Evolutionary conservation across 2,888 invertebrate species (phyloP).

Genomic region (Epinotia ramella): DNA sequence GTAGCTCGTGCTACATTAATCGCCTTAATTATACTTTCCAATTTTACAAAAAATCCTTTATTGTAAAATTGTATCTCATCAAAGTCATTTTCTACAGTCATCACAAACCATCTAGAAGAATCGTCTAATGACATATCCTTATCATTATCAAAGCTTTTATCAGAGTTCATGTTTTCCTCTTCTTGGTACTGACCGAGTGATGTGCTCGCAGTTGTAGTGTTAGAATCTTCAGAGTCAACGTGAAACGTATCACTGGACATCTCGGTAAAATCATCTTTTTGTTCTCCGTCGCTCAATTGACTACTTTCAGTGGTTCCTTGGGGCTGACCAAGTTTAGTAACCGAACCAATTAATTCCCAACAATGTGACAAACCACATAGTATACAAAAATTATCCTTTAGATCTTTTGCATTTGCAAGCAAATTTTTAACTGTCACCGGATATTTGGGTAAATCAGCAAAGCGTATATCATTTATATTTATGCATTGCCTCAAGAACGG

Average conservation of each 20-base stretch:
- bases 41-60: slow-evolving; percentile 82
- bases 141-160: slow-evolving; percentile 4
- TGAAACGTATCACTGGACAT: background rate
- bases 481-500: slow-evolving; percentile 67
- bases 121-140: slow-evolving; percentile 50
- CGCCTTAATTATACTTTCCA: slow-evolving; percentile 79
- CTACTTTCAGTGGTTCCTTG: slow-evolving; percentile 45
- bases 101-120: slow-evolving; percentile 83
- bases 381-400: slow-evolving; percentile 74
- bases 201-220: slow-evolving; percentile 3
- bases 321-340: slow-evolving; percentile 62
- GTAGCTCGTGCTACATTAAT: slow-evolving; percentile 77
- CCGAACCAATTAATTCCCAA: slow-evolving; percentile 77
- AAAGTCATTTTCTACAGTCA: slow-evolving; percentile 84
- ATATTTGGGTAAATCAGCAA: slow-evolving; percentile 69
- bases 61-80: slow-evolving; percentile 79
- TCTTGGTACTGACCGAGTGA: background rate
- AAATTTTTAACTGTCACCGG: slow-evolving; percentile 73
- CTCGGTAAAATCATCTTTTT: slow-evolving; percentile 25
- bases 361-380: slow-evolving; percentile 71
- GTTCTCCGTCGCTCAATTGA: slow-evolving; percentile 32
- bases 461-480: slow-evolving; percentile 70
- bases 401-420: slow-evolving; percentile 64
- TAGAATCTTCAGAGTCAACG: slow-evolving; percentile 38
- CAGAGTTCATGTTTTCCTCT: slow-evolving; percentile 25